A percentile compares a stretch with the other conserved stretches of the same genome.
phyloP scores from a whole-genome alignment of 2,113 vertebrate genomes.

The Apus apus region DNA sequence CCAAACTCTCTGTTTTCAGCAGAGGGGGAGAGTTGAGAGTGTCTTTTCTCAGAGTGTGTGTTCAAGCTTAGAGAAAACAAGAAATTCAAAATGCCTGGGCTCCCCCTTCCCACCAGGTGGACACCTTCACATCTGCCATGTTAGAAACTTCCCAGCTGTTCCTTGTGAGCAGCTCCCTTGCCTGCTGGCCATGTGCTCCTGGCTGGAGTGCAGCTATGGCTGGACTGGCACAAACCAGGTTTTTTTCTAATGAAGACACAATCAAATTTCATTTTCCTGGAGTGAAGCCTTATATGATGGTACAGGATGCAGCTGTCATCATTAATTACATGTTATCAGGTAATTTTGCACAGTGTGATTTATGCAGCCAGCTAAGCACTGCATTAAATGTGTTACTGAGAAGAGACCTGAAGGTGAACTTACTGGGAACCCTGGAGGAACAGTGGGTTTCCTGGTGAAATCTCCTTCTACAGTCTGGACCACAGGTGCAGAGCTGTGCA shows the following conservation, averaged over 20 bases:
- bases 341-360: neutral
- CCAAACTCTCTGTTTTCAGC: neutral
- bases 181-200: neutral
- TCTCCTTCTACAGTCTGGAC: rapidly evolving
- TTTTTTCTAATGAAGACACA: neutral
- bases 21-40: neutral
- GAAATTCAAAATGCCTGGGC: too few species aligned
- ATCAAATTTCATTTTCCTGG: neutral
- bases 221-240: too few species aligned
- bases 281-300: neutral
- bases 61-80: neutral
- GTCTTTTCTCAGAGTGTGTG: neutral
- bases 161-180: rapidly evolving
- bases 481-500: rapidly evolving
- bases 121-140: neutral
- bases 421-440: rapidly evolving
- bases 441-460: neutral
- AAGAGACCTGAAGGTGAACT: neutral
- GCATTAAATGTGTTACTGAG: neutral
- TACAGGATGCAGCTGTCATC: neutral
- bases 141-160: rapidly evolving
- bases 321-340: neutral
- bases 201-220: neutral
- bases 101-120: too few species aligned
- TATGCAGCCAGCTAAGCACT: neutral